Evolutionary conservation across 1,140 invertebrate species (phyloP), one percentile per base, ranked within the genome.

Genomic region (Eurosta solidaginis): DNA sequence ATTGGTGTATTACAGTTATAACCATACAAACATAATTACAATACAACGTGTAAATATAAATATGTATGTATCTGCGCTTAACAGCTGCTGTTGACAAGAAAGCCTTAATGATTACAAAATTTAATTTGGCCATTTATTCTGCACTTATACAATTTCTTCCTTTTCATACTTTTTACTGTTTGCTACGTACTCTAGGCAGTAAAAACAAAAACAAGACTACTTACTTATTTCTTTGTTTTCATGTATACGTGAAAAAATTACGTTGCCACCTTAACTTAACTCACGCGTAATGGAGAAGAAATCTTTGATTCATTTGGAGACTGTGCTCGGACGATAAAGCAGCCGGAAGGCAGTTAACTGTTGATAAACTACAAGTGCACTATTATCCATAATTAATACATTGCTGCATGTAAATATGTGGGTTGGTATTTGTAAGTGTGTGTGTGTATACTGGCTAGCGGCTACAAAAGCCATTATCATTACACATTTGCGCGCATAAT

Each of bases 91-190:
- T n/a, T 47, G 45, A 12, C 45, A 14, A 17, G 45, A 47, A 47
- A 47, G 40, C 36, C 59, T 68, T 68, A 68, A 68, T 68, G 59
- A 68, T 33, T 68, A 40, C 59, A 68, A 68, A n/a, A 68, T 68
- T 68, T 68, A 68, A 68, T 68, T 68, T 68, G 59, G 59, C 59
- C 33, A 68, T 68, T 68, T 68, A 40, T 42, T 68, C 40, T 20
- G 12, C 59, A 40, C 59, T 40, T 68, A 22, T 9, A 40, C 33
- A 40, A 14, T 29, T 25, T 1, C 22, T 27, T 14, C 9, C 33
- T 29, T 29, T 27, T 20, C 25, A 59, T 27, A 59, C 40, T 17
- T 2, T 25, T 17, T 36, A 17, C 10, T 63, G 54, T n/a, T 63
- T 36, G 33, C 17, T n/a, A n/a, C n/a, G n/a, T n/a, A n/a, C n/a